Base-by-base conservation (phyloP, 2,113 vertebrate genomes). In the Dendropsophus ebraccatus region DNA sequence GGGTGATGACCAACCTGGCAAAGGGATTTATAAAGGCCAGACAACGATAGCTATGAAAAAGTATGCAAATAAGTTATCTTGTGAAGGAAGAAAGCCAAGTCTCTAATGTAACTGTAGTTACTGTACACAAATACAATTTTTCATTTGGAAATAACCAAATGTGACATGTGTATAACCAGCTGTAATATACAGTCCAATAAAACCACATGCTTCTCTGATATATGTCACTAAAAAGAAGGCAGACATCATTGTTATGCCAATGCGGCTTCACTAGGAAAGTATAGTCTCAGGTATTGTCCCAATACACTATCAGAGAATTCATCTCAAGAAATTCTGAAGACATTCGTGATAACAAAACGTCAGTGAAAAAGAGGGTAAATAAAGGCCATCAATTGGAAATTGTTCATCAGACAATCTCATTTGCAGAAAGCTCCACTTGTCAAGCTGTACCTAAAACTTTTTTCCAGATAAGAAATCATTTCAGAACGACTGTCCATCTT, bases 321-420 rank as follows among this genome's bases (percentile, higher is more conserved):
- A 76, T 84, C 72, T 74, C 52, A 60, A 75, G 82, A 75, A 75
- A 62, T 75, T 84, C 32, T 62, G 54, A 75, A 84, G 82, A 60
- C 72, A 49, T 41, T 75, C 62, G 35, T 60, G 82, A 84, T 84
- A 84, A 75, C 82, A 75, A 21, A 47, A 56, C 37, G 11, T 45
- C 37, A 62, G 54, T 75, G 25, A 62, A 76, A 21, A 76, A 75
- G 70, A 84, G 37, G 37, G 25, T 74, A 84, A 45, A 76, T 70
- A 84, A 84, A 84, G 45, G 52, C 58, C 72, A 83, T 83, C 81
- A 83, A 67, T 72, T 30, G 49, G 47, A 82, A 82, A 69, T 69
- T 72, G 65, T 72, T 54, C 67, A 58, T 58, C 69, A 84, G 82
- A 84, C 82, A 84, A 84, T 84, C 82, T 84, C 75, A 84, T 84